phyloP scores from a whole-genome alignment of 2,113 vertebrate species.

The Rhizomys pruinosus region DNA sequence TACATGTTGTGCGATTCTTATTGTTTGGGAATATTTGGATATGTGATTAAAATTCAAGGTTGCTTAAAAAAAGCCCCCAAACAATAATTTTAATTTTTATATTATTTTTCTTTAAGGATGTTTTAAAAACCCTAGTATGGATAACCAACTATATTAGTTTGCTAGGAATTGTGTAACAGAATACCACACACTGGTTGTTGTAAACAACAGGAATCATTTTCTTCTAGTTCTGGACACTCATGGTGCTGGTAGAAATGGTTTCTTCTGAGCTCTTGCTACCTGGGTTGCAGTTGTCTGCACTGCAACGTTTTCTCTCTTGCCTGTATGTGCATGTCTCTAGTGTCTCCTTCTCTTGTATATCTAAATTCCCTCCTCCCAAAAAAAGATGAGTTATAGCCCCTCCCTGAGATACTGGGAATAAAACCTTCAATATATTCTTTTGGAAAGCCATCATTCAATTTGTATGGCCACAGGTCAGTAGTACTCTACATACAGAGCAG shows the following conservation, averaged over 20 bases:
- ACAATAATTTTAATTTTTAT: too few relatives aligned
- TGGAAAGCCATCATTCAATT: accelerated
- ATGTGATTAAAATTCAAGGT: not conserved
- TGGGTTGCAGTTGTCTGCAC: accelerated
- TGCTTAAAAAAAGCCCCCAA: too few relatives aligned
- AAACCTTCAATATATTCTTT: not conserved
- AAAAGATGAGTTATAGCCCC: too few relatives aligned
- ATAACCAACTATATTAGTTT: not conserved
- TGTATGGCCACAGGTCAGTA: too few relatives aligned
- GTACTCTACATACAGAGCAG: not conserved
- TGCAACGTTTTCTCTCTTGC: not conserved
- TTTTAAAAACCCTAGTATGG: too few relatives aligned
- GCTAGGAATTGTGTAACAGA: not conserved
- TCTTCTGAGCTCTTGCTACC: not conserved
- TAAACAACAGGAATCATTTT: not conserved
- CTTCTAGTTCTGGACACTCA: not conserved
- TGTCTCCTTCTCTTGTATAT: not conserved
- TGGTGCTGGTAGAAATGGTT: not conserved
- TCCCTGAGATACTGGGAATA: not conserved
- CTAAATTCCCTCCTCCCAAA: too few relatives aligned
- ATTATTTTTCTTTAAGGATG: too few relatives aligned
- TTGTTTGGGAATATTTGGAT: not conserved
- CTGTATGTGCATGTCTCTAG: too few relatives aligned
- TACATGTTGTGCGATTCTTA: not conserved
- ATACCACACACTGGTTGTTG: not conserved